Conservation (phyloP, 1,140 invertebrate genomes). For the Drosophila suzukii region DNA sequence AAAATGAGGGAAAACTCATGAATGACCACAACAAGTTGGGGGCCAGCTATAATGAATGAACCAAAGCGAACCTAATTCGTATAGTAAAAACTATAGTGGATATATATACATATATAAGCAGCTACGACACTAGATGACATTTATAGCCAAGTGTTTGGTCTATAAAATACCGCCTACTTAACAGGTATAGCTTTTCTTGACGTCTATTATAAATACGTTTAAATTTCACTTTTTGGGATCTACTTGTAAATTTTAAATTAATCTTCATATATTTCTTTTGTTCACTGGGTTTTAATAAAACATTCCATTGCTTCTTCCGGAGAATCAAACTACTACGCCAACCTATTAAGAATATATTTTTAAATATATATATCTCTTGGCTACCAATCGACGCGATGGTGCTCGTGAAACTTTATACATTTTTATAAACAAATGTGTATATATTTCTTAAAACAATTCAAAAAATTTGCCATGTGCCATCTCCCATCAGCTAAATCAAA, state of each 20-base stretch:
- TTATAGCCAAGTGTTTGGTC: background rate
- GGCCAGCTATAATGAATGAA: conserved; percentile 40
- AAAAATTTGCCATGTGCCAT: conserved; percentile 44
- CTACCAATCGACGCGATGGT: background rate
- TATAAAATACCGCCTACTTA: background rate
- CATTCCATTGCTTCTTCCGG: background rate
- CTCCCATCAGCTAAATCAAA: conserved; percentile 42
- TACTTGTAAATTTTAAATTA: background rate
- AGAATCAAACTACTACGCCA: background rate
- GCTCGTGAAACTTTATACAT: conserved; percentile 46
- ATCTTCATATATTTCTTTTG: too few relatives aligned
- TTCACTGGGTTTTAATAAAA: too few relatives aligned
- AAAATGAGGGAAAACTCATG: conserved; percentile 49
- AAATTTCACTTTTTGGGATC: background rate
- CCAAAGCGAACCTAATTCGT: conserved; percentile 14
- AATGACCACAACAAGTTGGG: conserved; percentile 46
- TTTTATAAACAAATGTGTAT: conserved; percentile 41
- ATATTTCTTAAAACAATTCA: conserved; percentile 22
- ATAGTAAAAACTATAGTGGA: conserved; percentile 47
- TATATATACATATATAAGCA: conserved; percentile 10
- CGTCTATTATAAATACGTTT: background rate
- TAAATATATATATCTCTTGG: conserved; percentile 2
- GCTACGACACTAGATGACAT: background rate
- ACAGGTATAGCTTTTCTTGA: background rate
- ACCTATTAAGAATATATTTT: conserved; percentile 21